These are phyloP conservation scores for Cyanoliseus patagonus DNA, from an alignment of 2,113 vertebrate genomes.

Conservation along the genomic window DNA sequence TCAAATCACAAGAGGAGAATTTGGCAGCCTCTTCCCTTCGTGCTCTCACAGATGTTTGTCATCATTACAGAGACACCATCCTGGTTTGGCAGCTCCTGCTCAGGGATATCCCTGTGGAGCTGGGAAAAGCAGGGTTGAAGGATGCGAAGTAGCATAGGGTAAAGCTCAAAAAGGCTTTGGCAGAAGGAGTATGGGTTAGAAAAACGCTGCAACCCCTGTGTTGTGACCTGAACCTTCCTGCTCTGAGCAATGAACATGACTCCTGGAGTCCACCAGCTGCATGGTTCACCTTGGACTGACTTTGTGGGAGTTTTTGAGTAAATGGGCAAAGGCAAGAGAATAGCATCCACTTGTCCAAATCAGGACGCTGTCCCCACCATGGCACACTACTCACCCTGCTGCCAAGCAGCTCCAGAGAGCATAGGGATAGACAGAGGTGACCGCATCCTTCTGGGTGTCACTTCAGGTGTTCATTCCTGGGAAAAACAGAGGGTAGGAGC, in stretches of 20 bases:
- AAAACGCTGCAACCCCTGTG: neutral
- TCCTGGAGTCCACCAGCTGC: neutral
- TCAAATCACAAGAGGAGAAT: neutral
- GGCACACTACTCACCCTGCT: neutral
- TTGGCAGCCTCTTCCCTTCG: neutral
- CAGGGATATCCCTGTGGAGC: neutral
- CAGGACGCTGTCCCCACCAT: neutral
- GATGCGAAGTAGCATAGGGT: neutral
- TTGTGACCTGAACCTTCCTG: neutral
- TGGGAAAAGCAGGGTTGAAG: neutral
- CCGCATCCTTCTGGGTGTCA: neutral
- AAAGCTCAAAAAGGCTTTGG: neutral
- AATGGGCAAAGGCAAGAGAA: neutral
- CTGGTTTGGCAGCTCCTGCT: neutral
- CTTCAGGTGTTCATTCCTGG: neutral
- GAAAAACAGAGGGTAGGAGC: neutral
- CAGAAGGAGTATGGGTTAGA: neutral
- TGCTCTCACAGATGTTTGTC: constrained; percentile 4
- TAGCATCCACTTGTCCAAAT: neutral
- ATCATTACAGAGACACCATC: neutral
- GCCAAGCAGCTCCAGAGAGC: neutral
- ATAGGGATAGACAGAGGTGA: neutral
- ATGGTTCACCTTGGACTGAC: neutral
- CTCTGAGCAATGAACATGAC: neutral
- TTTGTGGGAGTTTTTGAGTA: neutral